A percentile compares a stretch with the other conserved stretches of the same genome.
phyloP scores from a whole-genome alignment of 2,113 vertebrate genomes.

The Danio rerio region GRCz12tu NC_133180.1:68826501-68827000 shows the following conservation, averaged over 20 bases:
- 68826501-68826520: too few relatives aligned
- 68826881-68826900: slow-evolving; percentile 14
- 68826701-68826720: background rate
- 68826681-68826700: background rate
- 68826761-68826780: background rate
- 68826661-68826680: background rate
- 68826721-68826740: background rate
- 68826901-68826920: slow-evolving; percentile 2
- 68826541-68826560: too few relatives aligned
- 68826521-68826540: too few relatives aligned
- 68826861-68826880: slow-evolving; percentile 20
- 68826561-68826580: too few relatives aligned
- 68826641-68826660: too few relatives aligned
- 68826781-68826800: background rate
- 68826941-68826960: slow-evolving; percentile 27
- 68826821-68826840: slow-evolving; percentile 13
- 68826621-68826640: too few relatives aligned
- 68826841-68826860: slow-evolving; percentile 34
- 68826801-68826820: slow-evolving; percentile 8
- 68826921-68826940: background rate
- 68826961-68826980: slow-evolving; percentile 34
- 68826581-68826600: too few relatives aligned
- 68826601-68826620: too few relatives aligned
- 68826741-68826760: background rate
- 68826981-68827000: slow-evolving; percentile 8